Percentiles rank a stretch among this genome's conserved stretches.
Conservation (phyloP, 2,888 invertebrate genomes). For the Phortica magna region DNA sequence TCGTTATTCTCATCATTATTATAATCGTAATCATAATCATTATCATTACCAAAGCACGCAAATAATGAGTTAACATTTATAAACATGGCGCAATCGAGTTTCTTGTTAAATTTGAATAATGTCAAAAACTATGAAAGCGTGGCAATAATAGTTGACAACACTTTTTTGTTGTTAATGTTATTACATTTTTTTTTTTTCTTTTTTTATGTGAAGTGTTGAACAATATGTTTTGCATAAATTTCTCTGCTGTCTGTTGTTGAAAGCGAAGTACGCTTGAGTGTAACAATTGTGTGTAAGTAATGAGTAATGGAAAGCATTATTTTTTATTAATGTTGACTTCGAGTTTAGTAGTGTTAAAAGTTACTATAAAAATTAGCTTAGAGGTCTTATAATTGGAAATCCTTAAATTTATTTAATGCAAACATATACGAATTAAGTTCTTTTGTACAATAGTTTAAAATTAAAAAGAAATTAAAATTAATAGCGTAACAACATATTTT, state of each 20-base stretch:
- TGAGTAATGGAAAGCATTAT: no score
- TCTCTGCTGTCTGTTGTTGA: neutral
- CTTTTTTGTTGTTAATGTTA: neutral
- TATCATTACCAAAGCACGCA: neutral
- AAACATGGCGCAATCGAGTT: conserved; percentile 9
- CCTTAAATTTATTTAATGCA: no score
- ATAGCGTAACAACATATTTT: neutral
- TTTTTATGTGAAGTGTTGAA: neutral
- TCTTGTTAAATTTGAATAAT: conserved; percentile 26
- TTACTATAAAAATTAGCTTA: no score
- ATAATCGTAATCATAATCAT: neutral
- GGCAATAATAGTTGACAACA: conserved; percentile 23
- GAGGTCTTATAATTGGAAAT: no score
- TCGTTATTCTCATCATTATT: neutral
- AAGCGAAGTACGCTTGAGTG: no score
- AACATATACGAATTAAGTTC: no score
- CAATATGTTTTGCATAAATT: neutral
- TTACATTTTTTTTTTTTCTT: no score
- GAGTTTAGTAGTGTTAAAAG: no score
- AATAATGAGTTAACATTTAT: conserved; percentile 32
- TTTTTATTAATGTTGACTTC: no score
- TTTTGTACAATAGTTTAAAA: no score
- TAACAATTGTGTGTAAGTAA: no score
- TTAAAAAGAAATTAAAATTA: neutral
- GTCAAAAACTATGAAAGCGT: conserved; percentile 32